These are phyloP conservation scores for Watsonalla cultraria DNA, from an alignment of 2,888 invertebrate genomes.

Conservation along the genomic window DNA sequence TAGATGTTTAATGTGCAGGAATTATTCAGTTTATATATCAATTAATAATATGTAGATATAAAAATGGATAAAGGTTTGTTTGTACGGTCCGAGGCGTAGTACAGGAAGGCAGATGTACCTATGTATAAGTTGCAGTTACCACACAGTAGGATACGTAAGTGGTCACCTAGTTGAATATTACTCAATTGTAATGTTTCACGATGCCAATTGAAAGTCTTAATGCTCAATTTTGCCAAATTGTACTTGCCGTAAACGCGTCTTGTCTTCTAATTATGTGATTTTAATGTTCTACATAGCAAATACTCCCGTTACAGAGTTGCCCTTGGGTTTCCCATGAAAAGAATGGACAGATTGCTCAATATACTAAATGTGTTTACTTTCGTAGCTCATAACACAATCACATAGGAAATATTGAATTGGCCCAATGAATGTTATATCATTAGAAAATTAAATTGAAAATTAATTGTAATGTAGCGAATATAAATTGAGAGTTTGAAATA, in stretches of 20 bases:
- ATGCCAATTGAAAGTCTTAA: constrained; percentile 73
- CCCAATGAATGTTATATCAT: constrained; percentile 60
- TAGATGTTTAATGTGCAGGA: background rate
- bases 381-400: constrained; percentile 38
- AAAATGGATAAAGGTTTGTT: constrained; percentile 8
- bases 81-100: constrained; percentile 21
- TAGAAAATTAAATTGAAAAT: constrained; percentile 46
- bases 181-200: constrained; percentile 55
- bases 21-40: too few relatives aligned
- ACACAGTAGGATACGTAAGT: constrained; percentile 66
- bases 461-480: constrained; percentile 59
- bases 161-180: constrained; percentile 58
- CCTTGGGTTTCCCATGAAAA: constrained; percentile 31
- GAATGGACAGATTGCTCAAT: constrained; percentile 67
- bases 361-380: constrained; percentile 49
- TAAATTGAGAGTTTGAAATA: constrained; percentile 50
- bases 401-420: constrained; percentile 49
- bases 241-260: constrained; percentile 71
- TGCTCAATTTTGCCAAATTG: constrained; percentile 79
- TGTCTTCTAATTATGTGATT: constrained; percentile 60
- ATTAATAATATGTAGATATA: too few relatives aligned
- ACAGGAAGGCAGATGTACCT: constrained; percentile 52
- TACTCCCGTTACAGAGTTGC: constrained; percentile 38
- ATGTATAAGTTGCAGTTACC: constrained; percentile 72
- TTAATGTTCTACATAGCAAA: constrained; percentile 35